Evolutionary conservation across 1,140 invertebrate genomes (phyloP), one percentile per base, ranked within the genome.

Genomic region (Archegozetes longisetosus): DNA sequence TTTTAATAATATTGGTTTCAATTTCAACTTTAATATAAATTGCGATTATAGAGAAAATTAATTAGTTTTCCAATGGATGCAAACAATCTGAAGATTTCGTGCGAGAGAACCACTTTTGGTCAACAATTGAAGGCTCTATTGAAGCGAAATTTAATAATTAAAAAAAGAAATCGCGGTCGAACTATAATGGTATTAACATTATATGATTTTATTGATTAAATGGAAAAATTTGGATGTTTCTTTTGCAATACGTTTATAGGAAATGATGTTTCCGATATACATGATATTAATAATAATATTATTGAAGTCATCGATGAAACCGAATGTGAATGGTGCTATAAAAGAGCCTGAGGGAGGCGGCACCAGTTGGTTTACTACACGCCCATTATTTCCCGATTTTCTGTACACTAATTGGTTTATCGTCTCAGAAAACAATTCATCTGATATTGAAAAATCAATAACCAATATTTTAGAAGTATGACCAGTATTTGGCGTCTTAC

Each of bases 101-200:
- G 32, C 17, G 6, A 40, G 32, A 40, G 32, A 40, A 9, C 32
- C 6, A 40, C 55, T 23, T 48, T 58, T 51, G 12, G 46, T 2
- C 28, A 48, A 58, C 55, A 58, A 58, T 26, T 58, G 12, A 13
- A 12, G 20, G 55, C 55, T 24, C 40, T 58, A 49, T 20, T 52
- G 6, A 17, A 48, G 1, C 28, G 55, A 12, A 58, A 58, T 49
- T 9, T 24, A 3, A 14, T 32, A 3, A 58, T 58, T 26, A 58
- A 58, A 28, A 1, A n/a, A 14, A 28, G 55, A 9, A 27, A 58
- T 25, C 20, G 3, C 9, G 23, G n/a, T 49, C 23, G 17, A 26
- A 13, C 23, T 23, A 48, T 58, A 3, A 48, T 49, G 55, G 55
- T 58, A 53, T 51, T 28, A 2, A 2, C n/a, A 4, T 6, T 52